phyloP scores from a whole-genome alignment of 2,888 invertebrate genomes.

The Trissonchulus sp. region DNA sequence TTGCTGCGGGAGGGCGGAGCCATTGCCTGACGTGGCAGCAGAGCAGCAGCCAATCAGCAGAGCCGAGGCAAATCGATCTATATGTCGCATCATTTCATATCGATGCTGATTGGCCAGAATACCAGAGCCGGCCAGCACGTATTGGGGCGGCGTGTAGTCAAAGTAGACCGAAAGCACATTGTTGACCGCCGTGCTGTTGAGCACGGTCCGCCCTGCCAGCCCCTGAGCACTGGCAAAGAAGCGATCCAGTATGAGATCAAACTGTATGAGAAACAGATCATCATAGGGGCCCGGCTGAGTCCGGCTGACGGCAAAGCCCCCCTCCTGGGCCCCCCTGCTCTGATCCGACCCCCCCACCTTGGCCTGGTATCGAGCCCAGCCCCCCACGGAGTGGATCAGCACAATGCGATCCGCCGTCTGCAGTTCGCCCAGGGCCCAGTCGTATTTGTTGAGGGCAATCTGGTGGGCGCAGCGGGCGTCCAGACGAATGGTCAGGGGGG shows the following conservation, averaged over 20 bases:
- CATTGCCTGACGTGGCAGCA: no score
- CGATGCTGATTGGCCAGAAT: background rate
- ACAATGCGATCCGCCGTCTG: slow-evolving; percentile 47
- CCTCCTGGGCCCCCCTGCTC: background rate
- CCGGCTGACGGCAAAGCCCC: slow-evolving; percentile 36
- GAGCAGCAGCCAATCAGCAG: no score
- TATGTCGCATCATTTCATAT: background rate
- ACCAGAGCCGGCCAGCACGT: background rate
- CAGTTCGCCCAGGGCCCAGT: slow-evolving; percentile 45
- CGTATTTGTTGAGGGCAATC: slow-evolving; percentile 45
- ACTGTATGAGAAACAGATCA: slow-evolving; percentile 43
- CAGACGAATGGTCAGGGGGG: slow-evolving; percentile 38
- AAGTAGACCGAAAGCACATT: background rate
- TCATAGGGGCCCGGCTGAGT: slow-evolving; percentile 39
- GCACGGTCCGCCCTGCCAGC: background rate
- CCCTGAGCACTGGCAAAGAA: slow-evolving; percentile 8
- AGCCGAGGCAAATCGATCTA: background rate
- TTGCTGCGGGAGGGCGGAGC: no score
- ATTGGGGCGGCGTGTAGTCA: background rate
- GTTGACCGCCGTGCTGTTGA: background rate
- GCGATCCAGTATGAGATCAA: slow-evolving; percentile 44
- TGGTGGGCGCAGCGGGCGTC: slow-evolving; percentile 45
- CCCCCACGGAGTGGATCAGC: slow-evolving; percentile 46
- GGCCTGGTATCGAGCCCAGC: slow-evolving; percentile 41
- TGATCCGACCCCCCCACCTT: slow-evolving; percentile 28